Evolutionary conservation across 1,140 invertebrate species (phyloP), one percentile per base, ranked within the genome.

Genomic region (Neuroterus valhalla): DNA sequence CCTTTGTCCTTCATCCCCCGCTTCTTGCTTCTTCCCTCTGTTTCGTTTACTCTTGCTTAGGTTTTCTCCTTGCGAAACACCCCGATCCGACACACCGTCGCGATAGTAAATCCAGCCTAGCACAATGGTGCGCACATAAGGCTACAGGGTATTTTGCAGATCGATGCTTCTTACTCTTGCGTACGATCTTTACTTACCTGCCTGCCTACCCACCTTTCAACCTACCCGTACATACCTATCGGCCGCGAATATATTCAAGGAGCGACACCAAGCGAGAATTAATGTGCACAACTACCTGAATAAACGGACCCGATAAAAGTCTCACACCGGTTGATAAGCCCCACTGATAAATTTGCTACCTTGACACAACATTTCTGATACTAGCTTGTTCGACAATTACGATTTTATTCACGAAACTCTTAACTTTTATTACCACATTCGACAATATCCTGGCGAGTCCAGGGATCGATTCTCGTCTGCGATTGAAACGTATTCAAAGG

Each of bases 141-240:
- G 75, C 76, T 83, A 83, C 78, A 81, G 81, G 78, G 82, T 80
- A 82, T 83, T 85, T 85, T 75, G 84, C 81, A 81, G 84, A 85
- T 84, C 84, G 82, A 85, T 85, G 82, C 81, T 80, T 83, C 82
- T 84, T 84, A 84, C 78, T 80, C 80, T 79, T 74, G 80, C 74
- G 76, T 81, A 80, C 72, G 80, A 79, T 81, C 78, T 79, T 77
- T 76, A 74, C 68, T 26, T 68, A 68, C 11, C 17, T 66, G 26
- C 17, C 55, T 73, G 76, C 75, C 76, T 75, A 73, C 74, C 80
- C 77, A 78, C 77, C 77, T 77, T 77, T 74, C 74, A 72, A 72
- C 19, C 74, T 69, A 78, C 77, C 55, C 55, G 55, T 62, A 62
- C 55, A 62, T 74, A 77, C 78, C 68, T 76, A 79, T 62, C 75